These are phyloP conservation scores for Hypena proboscidalis DNA, from an alignment of 2,888 invertebrate species.

Conservation along the genomic window DNA sequence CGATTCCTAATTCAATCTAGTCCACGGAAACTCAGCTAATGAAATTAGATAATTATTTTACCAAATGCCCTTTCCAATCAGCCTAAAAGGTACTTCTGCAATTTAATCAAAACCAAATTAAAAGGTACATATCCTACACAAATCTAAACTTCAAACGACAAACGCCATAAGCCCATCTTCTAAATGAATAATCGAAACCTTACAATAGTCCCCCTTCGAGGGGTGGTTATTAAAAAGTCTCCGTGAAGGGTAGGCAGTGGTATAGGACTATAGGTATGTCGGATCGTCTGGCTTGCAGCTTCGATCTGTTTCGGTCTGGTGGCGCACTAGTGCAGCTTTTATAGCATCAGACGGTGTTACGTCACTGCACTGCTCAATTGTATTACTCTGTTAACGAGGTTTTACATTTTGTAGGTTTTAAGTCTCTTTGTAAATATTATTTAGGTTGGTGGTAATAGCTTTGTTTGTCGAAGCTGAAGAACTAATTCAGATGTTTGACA, in stretches of 20 bases:
- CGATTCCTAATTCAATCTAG: too few relatives aligned
- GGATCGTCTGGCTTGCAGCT: constrained; percentile 61
- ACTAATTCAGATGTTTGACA: too few relatives aligned
- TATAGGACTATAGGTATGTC: constrained; percentile 37
- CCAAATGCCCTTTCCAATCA: too few relatives aligned
- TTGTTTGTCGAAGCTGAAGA: too few relatives aligned
- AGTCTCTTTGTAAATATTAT: background rate
- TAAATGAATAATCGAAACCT: constrained; percentile 39
- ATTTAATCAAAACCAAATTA: too few relatives aligned
- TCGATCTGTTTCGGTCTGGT: constrained; percentile 62
- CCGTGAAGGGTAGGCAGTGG: constrained; percentile 17
- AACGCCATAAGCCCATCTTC: constrained; percentile 18
- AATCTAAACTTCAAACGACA: constrained; percentile 20
- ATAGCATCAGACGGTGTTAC: constrained; percentile 34
- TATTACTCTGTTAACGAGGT: constrained; percentile 1
- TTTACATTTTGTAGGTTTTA: background rate
- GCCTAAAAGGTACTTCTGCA: too few relatives aligned
- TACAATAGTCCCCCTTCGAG: constrained; percentile 29
- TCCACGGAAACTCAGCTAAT: too few relatives aligned
- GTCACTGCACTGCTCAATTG: constrained; percentile 25
- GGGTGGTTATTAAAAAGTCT: constrained; percentile 44
- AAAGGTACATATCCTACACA: background rate
- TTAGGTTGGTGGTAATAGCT: too few relatives aligned
- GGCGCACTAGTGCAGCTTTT: constrained; percentile 45
- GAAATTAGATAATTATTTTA: too few relatives aligned